Evolutionary conservation across 2,113 vertebrate genomes (phyloP), one percentile per base, ranked within the genome.

Genomic region (Tamias sibiricus): DNA sequence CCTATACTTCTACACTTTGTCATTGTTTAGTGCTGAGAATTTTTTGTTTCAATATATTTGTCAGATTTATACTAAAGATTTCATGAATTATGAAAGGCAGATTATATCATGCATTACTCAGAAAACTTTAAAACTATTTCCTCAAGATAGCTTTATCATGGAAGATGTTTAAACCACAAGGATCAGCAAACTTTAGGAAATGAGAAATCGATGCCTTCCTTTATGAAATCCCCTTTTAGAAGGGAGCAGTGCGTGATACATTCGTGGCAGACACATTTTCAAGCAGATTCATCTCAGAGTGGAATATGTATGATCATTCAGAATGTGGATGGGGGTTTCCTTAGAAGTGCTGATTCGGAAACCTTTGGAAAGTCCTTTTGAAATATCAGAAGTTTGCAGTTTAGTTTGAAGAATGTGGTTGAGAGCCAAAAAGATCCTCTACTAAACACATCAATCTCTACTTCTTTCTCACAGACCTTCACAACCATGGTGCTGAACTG

Each of bases 31-130:
- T 71, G n/a, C 14, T 40, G 2, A 59, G 30, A 30, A 40, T 91
- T 72, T 90, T 85, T 76, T 75, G 19, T 80, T 90, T 96, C 44
- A 93, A 59, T 92, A 88, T 20, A 40, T 35, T 94, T 90, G 49
- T 92, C 8, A 54, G 37, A 72, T 66, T 24, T 57, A 87, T 57
- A 81, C 22, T 64, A 28, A 90, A 71, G 26, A 91, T 72, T 83
- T 84, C 28, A 87, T 1, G 37, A 95, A 42, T 52, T 80, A 30
- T 30, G 14, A 92, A 32, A 72, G 3, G 4, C 11, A 90, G 22
- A 59, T 69, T 62, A 6, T 54, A 77, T 44, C 44, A 84, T 35
- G 37, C 1, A 44, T 80, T 68, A 68, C 26, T 93, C 62, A 89
- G 66, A 68, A 92, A 76, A 59, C 44, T 35, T 88, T 37, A 79